phyloP scores from a whole-genome alignment of 2,113 vertebrate species.

The Cephalopterus ornatus region DNA sequence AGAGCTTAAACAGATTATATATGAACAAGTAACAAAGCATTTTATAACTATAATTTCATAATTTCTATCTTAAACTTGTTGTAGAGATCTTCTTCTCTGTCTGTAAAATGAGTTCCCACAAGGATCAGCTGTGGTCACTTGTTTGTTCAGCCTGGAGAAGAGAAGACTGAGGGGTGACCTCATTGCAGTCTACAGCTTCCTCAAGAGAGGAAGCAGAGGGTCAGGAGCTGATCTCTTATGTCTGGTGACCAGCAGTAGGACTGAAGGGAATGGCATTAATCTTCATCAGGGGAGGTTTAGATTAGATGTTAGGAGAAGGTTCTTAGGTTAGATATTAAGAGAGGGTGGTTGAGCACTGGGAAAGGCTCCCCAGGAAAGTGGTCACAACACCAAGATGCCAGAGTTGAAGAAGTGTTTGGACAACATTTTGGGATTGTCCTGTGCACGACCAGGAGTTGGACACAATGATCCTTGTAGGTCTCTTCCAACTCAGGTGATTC shows the following conservation, averaged over 20 bases:
- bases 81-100: too few species aligned
- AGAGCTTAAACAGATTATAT: too few species aligned
- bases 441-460: background rate
- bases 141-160: background rate
- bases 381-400: background rate
- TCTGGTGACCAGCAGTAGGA: background rate
- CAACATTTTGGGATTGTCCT: background rate
- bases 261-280: too few species aligned
- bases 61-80: too few species aligned
- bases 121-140: background rate
- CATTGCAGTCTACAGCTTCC: background rate
- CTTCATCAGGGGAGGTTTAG: background rate
- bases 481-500: background rate
- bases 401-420: background rate
- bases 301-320: too few species aligned
- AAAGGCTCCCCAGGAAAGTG: too few species aligned
- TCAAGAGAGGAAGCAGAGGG: background rate
- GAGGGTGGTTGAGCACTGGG: too few species aligned
- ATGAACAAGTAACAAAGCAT: too few species aligned
- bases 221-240: background rate
- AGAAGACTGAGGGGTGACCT: background rate
- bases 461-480: background rate
- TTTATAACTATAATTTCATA: too few species aligned
- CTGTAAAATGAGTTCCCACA: too few species aligned
- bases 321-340: too few species aligned